Percentiles rank a stretch among this genome's conserved stretches.
phyloP scores from a whole-genome alignment of 2,797 vertebrate species.

The Rhadinocentrus ornatus region DNA sequence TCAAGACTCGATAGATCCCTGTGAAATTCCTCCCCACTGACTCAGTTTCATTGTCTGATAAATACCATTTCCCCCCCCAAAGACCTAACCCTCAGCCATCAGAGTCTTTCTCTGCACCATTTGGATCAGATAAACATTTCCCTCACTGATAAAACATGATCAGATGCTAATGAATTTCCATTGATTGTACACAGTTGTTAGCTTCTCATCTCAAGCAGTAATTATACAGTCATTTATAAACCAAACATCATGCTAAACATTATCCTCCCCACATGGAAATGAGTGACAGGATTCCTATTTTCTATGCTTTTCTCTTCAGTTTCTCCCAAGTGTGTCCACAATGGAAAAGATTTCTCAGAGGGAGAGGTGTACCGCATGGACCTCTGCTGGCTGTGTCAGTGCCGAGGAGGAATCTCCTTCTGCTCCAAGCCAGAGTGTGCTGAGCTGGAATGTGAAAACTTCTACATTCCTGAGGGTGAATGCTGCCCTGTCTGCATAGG shows the following conservation, averaged over 20 bases:
- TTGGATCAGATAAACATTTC: conserved; percentile 44
- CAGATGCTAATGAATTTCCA: conserved; percentile 44
- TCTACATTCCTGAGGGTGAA: conserved; percentile 86
- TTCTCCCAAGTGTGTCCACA: conserved; percentile 81
- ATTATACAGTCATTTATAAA: conserved; percentile 16
- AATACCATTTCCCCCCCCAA: conserved; percentile 39
- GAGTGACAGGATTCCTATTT: conserved; percentile 23
- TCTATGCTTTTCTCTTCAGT: conserved; percentile 57
- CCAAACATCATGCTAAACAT: conserved; percentile 7
- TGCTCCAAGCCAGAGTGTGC: conserved; percentile 87
- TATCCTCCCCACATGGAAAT: conserved; percentile 7
- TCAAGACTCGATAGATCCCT: conserved; percentile 60
- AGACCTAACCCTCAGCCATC: conserved; percentile 28
- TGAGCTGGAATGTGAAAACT: conserved; percentile 84
- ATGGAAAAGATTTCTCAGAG: conserved; percentile 81
- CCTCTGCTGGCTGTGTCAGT: conserved; percentile 86
- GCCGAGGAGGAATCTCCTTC: conserved; percentile 86
- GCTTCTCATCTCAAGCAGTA: conserved; percentile 18
- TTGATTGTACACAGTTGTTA: conserved; percentile 33
- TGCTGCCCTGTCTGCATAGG: conserved; percentile 88
- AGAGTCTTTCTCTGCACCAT: conserved; percentile 38
- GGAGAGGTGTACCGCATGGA: conserved; percentile 87
- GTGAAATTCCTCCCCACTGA: conserved; percentile 59
- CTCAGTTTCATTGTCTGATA: conserved; percentile 61
- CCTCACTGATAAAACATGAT: conserved; percentile 31